Percentiles rank a stretch among this genome's conserved stretches.
Conservation (phyloP, 2,113 vertebrate species). For the Pogonocichla stellata region DNA sequence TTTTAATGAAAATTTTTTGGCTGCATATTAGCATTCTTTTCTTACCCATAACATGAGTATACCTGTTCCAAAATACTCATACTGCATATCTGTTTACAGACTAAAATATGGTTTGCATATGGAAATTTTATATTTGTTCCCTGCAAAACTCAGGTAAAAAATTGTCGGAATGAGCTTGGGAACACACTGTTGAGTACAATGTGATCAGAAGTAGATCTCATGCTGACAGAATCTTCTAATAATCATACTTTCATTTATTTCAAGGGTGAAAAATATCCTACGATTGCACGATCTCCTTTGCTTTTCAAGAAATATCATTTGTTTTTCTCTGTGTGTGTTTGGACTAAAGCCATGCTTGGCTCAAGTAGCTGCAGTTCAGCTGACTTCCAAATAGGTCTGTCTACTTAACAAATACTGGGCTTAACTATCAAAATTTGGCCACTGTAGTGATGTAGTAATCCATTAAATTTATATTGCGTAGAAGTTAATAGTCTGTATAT, state of each 20-base stretch:
- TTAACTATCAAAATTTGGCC: not conserved
- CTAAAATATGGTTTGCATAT: not conserved
- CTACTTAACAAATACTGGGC: not conserved
- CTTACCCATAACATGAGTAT: not conserved
- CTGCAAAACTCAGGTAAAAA: not conserved
- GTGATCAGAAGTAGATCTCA: not conserved
- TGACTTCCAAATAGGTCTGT: not conserved
- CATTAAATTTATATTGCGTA: not conserved
- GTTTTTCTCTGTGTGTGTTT: not conserved
- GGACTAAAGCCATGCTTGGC: not conserved
- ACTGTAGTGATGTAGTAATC: not conserved
- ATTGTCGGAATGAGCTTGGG: not conserved
- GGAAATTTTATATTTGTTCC: not conserved
- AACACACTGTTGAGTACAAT: not conserved
- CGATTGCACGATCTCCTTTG: rapidly evolving
- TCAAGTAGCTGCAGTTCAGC: not conserved
- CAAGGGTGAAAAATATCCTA: not conserved
- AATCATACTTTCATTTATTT: not conserved
- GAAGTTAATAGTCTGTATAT: not conserved
- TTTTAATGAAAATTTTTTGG: not conserved
- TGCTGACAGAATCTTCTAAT: not conserved
- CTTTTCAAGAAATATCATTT: not conserved
- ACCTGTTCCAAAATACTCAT: not conserved
- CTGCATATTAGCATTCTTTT: not conserved
- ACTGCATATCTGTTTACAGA: not conserved